phyloP scores from a whole-genome alignment of 2,113 vertebrate genomes.

The Atlantisia rogersi region DNA sequence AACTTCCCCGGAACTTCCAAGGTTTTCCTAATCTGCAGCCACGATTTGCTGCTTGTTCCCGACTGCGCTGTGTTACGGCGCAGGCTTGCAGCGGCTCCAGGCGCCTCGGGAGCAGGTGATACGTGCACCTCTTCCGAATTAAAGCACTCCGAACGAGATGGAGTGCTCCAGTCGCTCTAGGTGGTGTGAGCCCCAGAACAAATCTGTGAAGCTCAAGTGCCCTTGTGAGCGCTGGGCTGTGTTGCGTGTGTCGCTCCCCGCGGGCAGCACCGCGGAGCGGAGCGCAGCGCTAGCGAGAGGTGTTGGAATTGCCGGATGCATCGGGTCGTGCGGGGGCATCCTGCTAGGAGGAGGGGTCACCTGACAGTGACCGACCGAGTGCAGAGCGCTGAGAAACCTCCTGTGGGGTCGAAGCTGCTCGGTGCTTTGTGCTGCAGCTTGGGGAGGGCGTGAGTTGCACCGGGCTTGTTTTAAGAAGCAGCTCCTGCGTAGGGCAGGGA shows the following conservation, averaged over 20 bases:
- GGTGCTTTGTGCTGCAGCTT: background rate
- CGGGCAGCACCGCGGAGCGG: too few species aligned
- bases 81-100: background rate
- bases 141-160: background rate
- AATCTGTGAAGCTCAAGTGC: background rate
- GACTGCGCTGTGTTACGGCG: background rate
- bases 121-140: background rate
- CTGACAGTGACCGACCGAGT: background rate
- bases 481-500: background rate
- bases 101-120: background rate
- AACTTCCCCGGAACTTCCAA: background rate
- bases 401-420: background rate
- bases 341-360: background rate
- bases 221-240: background rate
- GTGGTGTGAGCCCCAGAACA: background rate
- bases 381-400: background rate
- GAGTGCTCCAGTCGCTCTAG: fast-evolving
- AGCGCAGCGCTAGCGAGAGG: too few species aligned
- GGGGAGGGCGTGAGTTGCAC: background rate
- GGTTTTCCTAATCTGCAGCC: background rate
- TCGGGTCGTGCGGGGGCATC: too few species aligned
- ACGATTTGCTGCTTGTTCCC: background rate
- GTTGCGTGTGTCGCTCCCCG: background rate
- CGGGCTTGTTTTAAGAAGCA: background rate
- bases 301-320: too few species aligned